Evolutionary conservation across 2,888 invertebrate genomes (phyloP), one percentile per base, ranked within the genome.

Genomic region (Idaea biselata): DNA sequence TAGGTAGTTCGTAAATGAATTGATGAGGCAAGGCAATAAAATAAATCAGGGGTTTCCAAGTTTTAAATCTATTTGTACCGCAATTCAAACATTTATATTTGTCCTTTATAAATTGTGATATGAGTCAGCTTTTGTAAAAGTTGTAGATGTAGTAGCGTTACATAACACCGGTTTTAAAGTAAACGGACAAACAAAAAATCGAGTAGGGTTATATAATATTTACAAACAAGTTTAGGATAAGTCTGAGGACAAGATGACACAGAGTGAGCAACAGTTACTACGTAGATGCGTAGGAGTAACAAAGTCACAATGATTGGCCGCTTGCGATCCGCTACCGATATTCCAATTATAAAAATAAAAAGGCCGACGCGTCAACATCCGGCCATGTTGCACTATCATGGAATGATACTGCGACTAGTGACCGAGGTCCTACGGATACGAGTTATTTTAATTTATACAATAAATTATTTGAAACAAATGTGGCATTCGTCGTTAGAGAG

Each of bases 1-100:
- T 44, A 44, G 8, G 8, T 33, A 33, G 2, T 44, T 25, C 8
- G 0, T 44, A 14, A 44, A 11, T 44, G 44, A 44, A 44, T 44
- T 44, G 64, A 63, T 59, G 62, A 44, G 44, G 44, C 44, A 11
- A 44, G 11, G 7, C 57, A 59, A 66, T 71, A 64, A 64, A 70
- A 69, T 64, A 60, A 64, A 64, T 60, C 57, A 61, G 61, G 57
- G 57, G 63, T 64, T 58, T 44, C 44, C 44, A 11, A 33, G 33
- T 33, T 33, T 33, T 11, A 33, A 44, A 44, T 44, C 11, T 44
- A 44, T 44, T 44, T 44, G 44, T 44, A 44, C 44, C 14, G 44
- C 11, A 44, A 17, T 16, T 8, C 17, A 14, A n/a, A 59, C 33
- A 59, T 57, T 18, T 53, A 18, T 44, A 8, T 44, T 44, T 11